These are phyloP conservation scores for Sebastolobus altivelis DNA, from an alignment of 2,797 vertebrate genomes.

Conservation along the genomic window DNA sequence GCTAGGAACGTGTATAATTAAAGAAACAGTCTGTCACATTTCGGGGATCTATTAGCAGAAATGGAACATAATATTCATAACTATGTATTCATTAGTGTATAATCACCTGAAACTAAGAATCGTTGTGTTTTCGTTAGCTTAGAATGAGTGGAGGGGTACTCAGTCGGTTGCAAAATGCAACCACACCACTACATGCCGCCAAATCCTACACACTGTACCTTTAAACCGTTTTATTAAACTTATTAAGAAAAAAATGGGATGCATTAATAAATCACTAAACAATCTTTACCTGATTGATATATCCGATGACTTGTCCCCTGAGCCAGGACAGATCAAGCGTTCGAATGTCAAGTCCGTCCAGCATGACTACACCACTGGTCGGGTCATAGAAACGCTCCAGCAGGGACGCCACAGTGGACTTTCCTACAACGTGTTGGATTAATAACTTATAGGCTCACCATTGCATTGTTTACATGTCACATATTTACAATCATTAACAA, in stretches of 20 bases:
- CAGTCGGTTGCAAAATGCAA: too few species aligned
- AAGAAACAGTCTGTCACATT: background rate
- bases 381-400: slow-evolving; percentile 97
- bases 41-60: too few species aligned
- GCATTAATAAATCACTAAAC: background rate
- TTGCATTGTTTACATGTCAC: background rate
- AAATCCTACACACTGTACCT: too few species aligned
- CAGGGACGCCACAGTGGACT: slow-evolving; percentile 93
- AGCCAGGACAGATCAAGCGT: slow-evolving; percentile 94
- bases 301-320: slow-evolving; percentile 92
- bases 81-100: too few species aligned
- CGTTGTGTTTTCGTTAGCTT: too few species aligned
- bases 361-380: slow-evolving; percentile 83
- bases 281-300: slow-evolving; percentile 92
- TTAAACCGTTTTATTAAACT: background rate
- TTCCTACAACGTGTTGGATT: slow-evolving; percentile 82
- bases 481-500: background rate
- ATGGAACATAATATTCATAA: too few species aligned
- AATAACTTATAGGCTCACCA: slow-evolving; percentile 38
- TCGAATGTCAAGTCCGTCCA: slow-evolving; percentile 91
- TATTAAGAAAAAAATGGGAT: background rate
- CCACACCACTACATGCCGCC: too few species aligned
- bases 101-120: too few species aligned
- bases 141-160: too few species aligned
- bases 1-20: background rate